phyloP scores from a whole-genome alignment of 1,140 invertebrate species.

The Eupeodes corollae region DNA sequence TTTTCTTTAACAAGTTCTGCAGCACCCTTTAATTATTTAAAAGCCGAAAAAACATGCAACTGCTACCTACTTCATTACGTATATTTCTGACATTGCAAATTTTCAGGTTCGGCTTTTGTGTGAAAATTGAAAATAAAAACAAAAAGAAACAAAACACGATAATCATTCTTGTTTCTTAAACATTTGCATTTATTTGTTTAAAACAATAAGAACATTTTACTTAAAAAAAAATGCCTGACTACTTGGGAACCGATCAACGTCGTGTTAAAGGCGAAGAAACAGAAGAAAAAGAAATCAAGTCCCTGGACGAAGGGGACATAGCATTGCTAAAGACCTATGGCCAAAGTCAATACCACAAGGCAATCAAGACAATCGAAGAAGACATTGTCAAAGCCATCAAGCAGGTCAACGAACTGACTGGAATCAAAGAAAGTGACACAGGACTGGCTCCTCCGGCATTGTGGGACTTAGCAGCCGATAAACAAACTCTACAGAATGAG shows the following conservation, averaged over 20 bases:
- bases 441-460: constrained; percentile 94
- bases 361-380: constrained; percentile 88
- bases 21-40: too few relatives aligned
- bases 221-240: constrained; percentile 74
- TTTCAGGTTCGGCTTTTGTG: too few relatives aligned
- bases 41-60: too few relatives aligned
- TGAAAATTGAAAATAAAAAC: too few relatives aligned
- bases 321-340: constrained; percentile 95
- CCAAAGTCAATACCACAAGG: constrained; percentile 93
- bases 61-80: too few relatives aligned
- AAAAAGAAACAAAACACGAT: too few relatives aligned
- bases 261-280: constrained; percentile 77
- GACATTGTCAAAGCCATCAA: constrained; percentile 94
- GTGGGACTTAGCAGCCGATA: constrained; percentile 99
- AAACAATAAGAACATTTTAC: too few relatives aligned
- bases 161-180: too few relatives aligned
- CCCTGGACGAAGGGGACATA: constrained; percentile 96
- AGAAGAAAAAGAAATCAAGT: constrained; percentile 92
- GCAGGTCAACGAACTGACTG: constrained; percentile 93
- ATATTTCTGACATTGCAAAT: too few relatives aligned
- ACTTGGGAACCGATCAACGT: constrained; percentile 94
- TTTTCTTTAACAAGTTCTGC: too few relatives aligned
- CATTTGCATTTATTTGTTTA: too few relatives aligned
- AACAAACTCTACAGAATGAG: constrained; percentile 96
- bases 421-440: constrained; percentile 86